Evolutionary conservation across 1,140 invertebrate genomes (phyloP).

Genomic region (Pseudomyrmex sp.): DNA sequence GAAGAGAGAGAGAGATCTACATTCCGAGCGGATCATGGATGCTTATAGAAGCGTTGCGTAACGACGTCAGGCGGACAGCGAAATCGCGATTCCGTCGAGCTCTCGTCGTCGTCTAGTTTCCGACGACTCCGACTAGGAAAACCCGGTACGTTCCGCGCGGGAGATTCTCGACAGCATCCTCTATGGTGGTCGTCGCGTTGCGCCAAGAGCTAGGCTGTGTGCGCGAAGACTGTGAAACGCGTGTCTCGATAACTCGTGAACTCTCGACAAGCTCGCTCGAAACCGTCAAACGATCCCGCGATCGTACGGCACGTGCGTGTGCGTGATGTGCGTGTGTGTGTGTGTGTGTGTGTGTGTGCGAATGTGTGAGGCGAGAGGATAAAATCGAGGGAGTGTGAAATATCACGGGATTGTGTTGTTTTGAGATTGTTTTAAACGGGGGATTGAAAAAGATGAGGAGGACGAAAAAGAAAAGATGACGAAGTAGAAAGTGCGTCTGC

Average conservation of each 20-base stretch:
- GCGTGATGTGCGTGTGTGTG: slow-evolving; percentile 22
- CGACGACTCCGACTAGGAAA: slow-evolving; percentile 61
- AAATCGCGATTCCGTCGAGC: slow-evolving; percentile 65
- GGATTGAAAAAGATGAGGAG: background rate
- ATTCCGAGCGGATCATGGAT: slow-evolving; percentile 85
- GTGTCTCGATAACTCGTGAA: slow-evolving; percentile 15
- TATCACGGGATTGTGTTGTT: background rate
- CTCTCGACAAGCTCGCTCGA: background rate
- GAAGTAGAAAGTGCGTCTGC: no score
- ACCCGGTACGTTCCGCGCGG: slow-evolving; percentile 10
- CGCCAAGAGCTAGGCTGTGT: background rate
- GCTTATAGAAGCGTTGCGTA: slow-evolving; percentile 85
- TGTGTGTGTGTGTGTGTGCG: slow-evolving; percentile 9
- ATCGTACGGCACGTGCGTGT: slow-evolving; percentile 4
- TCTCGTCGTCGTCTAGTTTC: slow-evolving; percentile 64
- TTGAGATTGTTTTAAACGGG: background rate
- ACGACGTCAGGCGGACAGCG: slow-evolving; percentile 78
- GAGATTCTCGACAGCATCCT: background rate
- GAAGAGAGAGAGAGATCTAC: slow-evolving; percentile 72
- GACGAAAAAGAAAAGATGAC: background rate
- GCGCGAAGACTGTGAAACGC: background rate
- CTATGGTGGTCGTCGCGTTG: background rate
- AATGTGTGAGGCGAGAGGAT: slow-evolving; percentile 5
- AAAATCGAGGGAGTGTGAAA: background rate
- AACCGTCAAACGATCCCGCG: background rate